Percentiles rank a stretch among this genome's conserved stretches.
phyloP scores from a whole-genome alignment of 2,888 invertebrate genomes.

The Pteria penguin region DNA sequence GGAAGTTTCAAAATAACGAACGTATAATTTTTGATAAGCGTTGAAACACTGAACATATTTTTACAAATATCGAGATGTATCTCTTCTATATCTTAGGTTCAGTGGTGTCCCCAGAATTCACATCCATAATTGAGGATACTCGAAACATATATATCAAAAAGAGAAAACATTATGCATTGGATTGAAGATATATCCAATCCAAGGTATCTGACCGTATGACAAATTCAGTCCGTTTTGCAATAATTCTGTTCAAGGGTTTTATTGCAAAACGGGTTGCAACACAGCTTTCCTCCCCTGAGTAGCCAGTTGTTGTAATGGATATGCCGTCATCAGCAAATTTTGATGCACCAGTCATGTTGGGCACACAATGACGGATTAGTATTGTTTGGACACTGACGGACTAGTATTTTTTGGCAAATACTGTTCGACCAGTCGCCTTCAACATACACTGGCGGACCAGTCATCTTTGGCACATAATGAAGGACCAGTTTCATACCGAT shows the following conservation, averaged over 20 bases:
- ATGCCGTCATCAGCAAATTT: too few relatives aligned
- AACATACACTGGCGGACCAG: too few relatives aligned
- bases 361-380: too few relatives aligned
- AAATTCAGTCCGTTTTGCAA: too few relatives aligned
- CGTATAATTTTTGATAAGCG: not conserved
- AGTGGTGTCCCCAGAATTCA: constrained; percentile 1
- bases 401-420: too few relatives aligned
- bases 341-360: too few relatives aligned
- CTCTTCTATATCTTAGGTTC: not conserved
- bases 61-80: not conserved
- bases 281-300: not conserved
- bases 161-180: not conserved
- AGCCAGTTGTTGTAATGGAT: not conserved
- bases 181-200: not conserved
- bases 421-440: too few relatives aligned
- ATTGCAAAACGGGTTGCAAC: too few relatives aligned
- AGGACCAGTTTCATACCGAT: too few relatives aligned
- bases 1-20: not conserved
- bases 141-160: constrained; percentile 2
- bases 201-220: not conserved
- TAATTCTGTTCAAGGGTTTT: too few relatives aligned
- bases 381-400: too few relatives aligned
- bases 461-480: too few relatives aligned
- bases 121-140: constrained; percentile 3
- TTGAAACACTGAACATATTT: not conserved